Percentiles rank a stretch among this genome's conserved stretches.
Conservation (phyloP, 2,113 vertebrate species). For the Hippocampus abdominalis region DNA sequence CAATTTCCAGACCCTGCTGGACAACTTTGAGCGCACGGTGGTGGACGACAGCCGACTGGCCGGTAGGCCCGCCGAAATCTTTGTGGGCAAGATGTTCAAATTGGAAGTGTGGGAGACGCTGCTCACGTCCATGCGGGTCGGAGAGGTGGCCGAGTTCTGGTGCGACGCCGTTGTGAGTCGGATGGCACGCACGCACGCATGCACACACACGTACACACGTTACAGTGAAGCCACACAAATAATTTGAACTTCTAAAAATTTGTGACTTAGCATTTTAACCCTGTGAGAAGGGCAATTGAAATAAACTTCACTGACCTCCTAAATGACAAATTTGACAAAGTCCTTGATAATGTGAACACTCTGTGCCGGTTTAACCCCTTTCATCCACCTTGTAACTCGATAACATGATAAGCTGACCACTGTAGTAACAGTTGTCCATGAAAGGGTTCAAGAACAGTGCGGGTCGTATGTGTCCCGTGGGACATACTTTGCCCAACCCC, state of each 20-base stretch:
- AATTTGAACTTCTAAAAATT: neutral
- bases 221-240: neutral
- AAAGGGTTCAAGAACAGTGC: no score
- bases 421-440: no score
- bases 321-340: no score
- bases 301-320: no score
- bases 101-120: constrained; percentile 85
- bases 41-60: constrained; percentile 80
- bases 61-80: constrained; percentile 79
- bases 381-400: no score
- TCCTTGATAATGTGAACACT: no score
- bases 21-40: constrained; percentile 81
- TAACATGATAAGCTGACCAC: no score
- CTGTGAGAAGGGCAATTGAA: no score
- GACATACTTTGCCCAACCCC: no score
- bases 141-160: constrained; percentile 87
- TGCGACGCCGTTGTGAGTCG: constrained; percentile 79
- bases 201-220: neutral
- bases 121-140: constrained; percentile 80
- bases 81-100: constrained; percentile 87
- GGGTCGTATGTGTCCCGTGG: no score
- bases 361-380: no score
- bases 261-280: neutral
- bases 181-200: neutral
- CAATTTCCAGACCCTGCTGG: constrained; percentile 83